These are phyloP conservation scores for Fregata magnificens DNA, from an alignment of 2,113 vertebrate species.

Conservation along the genomic window DNA sequence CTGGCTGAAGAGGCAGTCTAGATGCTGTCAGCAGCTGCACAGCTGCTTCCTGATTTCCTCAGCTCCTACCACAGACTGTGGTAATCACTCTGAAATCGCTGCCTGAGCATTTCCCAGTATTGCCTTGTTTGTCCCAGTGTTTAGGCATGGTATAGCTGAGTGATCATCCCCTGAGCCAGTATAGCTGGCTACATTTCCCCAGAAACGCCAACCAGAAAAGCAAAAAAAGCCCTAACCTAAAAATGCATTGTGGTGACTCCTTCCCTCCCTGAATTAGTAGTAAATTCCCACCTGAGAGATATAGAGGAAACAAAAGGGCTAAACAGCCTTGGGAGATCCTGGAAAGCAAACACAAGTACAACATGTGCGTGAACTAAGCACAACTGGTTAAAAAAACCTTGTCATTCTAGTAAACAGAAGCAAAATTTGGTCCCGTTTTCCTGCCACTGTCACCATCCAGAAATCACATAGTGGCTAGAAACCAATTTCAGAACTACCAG, in stretches of 20 bases:
- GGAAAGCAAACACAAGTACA: neutral
- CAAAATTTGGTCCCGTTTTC: neutral
- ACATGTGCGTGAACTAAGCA: neutral
- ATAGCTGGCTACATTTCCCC: neutral
- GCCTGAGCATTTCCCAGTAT: neutral
- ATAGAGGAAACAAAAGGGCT: neutral
- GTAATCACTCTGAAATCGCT: neutral
- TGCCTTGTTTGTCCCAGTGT: neutral
- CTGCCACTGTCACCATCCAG: neutral
- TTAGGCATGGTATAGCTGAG: neutral
- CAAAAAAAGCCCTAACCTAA: neutral
- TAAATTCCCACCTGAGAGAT: neutral
- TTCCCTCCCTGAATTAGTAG: neutral
- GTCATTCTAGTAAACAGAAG: neutral
- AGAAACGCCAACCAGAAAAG: neutral
- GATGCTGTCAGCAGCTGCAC: neutral
- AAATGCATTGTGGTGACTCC: neutral
- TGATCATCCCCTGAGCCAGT: neutral
- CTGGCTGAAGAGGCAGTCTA: neutral
- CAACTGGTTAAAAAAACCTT: neutral
- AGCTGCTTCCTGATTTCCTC: neutral
- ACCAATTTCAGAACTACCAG: neutral
- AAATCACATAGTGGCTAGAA: neutral
- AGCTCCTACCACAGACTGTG: neutral
- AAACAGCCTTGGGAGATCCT: neutral